These are phyloP conservation scores for Macrotis lagotis DNA, from an alignment of 2,113 vertebrate species.

Conservation along the genomic window DNA sequence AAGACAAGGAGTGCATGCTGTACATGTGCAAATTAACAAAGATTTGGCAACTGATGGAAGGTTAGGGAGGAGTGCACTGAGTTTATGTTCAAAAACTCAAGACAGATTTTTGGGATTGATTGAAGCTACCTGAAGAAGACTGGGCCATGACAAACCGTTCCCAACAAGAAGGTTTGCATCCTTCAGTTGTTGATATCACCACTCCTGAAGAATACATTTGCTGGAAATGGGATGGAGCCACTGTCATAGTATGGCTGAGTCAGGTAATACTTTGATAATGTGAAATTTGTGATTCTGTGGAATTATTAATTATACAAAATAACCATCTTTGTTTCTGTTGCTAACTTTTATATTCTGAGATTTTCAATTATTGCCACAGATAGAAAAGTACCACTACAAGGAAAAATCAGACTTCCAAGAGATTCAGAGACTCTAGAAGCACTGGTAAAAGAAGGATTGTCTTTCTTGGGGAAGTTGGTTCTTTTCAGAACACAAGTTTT, in stretches of 20 bases:
- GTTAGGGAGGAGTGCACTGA: neutral
- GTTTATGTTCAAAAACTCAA: neutral
- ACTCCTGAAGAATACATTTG: slow-evolving; percentile 42
- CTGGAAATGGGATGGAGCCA: slow-evolving; percentile 41
- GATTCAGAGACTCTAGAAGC: neutral
- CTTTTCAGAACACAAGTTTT: slow-evolving; percentile 42
- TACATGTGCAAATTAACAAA: neutral
- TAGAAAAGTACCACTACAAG: slow-evolving; percentile 25
- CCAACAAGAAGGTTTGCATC: slow-evolving; percentile 31
- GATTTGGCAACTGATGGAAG: neutral
- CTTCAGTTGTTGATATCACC: no score
- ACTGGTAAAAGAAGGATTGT: slow-evolving; percentile 40
- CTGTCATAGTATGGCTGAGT: slow-evolving; percentile 47
- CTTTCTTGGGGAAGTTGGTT: slow-evolving; percentile 38
- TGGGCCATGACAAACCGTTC: slow-evolving; percentile 8
- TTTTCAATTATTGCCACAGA: slow-evolving; percentile 38
- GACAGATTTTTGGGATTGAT: neutral
- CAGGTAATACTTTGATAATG: slow-evolving; percentile 50
- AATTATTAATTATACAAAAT: neutral
- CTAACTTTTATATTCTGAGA: slow-evolving; percentile 39
- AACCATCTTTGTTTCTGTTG: slow-evolving; percentile 48
- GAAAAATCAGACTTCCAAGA: slow-evolving; percentile 7
- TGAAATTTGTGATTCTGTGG: neutral
- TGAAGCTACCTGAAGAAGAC: neutral
- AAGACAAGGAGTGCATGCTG: neutral